phyloP scores from a whole-genome alignment of 1,140 invertebrate species.

The Acyrthosiphon pisum region DNA sequence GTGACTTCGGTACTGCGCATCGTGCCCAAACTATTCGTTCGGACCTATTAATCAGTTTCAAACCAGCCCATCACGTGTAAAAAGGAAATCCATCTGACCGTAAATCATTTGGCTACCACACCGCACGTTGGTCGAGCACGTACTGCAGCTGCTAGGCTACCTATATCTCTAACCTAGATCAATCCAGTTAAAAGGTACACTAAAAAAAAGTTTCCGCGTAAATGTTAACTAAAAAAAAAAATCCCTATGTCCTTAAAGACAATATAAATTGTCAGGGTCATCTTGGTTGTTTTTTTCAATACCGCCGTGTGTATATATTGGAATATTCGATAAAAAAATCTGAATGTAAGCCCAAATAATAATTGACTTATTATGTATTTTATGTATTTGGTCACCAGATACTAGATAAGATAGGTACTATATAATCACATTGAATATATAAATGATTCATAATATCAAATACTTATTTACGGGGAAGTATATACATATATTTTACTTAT shows the following conservation, averaged over 20 bases:
- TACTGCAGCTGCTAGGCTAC: neutral
- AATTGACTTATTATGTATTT: neutral
- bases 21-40: neutral
- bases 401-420: neutral
- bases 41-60: conserved; percentile 31
- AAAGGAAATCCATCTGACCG: neutral
- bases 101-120: neutral
- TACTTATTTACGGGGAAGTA: neutral
- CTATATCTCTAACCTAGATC: neutral
- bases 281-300: neutral
- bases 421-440: no score
- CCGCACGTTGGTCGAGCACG: no score
- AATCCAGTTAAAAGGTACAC: neutral
- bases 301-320: neutral
- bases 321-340: neutral
- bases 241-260: neutral
- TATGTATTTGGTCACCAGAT: neutral
- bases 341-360: neutral
- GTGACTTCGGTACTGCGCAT: neutral
- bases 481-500: neutral
- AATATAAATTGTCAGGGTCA: neutral
- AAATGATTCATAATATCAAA: neutral
- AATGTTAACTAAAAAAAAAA: neutral
- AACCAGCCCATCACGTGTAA: neutral
- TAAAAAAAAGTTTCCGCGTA: neutral